These are phyloP conservation scores for Pterophyllum scalare DNA, from an alignment of 2,113 vertebrate genomes.

Conservation along the genomic window DNA sequence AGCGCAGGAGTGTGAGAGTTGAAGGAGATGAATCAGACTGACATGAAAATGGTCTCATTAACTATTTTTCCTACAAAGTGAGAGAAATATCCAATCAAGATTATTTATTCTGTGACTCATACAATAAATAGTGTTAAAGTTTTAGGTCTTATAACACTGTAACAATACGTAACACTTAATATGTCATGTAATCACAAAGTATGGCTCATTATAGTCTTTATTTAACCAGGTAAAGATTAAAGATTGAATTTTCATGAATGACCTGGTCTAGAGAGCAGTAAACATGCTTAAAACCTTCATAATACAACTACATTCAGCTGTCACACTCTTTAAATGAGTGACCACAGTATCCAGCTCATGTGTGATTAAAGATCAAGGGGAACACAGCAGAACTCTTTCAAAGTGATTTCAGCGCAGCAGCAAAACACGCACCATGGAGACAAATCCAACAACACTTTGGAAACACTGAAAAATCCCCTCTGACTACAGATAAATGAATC, in stretches of 20 bases:
- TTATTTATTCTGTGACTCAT: neutral
- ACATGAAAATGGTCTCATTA: neutral
- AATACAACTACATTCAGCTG: neutral
- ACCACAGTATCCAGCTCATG: neutral
- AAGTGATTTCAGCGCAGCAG: neutral
- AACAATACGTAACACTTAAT: neutral
- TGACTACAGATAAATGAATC: neutral
- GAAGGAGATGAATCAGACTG: neutral
- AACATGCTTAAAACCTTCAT: neutral
- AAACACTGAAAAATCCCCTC: neutral
- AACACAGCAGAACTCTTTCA: neutral
- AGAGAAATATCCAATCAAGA: neutral
- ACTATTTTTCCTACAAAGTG: neutral
- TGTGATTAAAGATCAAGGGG: neutral
- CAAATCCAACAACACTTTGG: neutral
- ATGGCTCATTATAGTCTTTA: too few relatives aligned
- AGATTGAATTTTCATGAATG: neutral
- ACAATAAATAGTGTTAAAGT: neutral
- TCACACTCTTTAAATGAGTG: neutral
- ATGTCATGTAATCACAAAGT: neutral
- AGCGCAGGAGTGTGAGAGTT: neutral
- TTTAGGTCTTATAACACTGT: neutral
- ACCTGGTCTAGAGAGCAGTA: neutral
- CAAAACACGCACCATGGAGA: neutral
- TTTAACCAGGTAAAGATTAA: too few relatives aligned